Evolutionary conservation across 2,797 vertebrate species (phyloP).

Genomic region (Astyanax mexicanus): DNA sequence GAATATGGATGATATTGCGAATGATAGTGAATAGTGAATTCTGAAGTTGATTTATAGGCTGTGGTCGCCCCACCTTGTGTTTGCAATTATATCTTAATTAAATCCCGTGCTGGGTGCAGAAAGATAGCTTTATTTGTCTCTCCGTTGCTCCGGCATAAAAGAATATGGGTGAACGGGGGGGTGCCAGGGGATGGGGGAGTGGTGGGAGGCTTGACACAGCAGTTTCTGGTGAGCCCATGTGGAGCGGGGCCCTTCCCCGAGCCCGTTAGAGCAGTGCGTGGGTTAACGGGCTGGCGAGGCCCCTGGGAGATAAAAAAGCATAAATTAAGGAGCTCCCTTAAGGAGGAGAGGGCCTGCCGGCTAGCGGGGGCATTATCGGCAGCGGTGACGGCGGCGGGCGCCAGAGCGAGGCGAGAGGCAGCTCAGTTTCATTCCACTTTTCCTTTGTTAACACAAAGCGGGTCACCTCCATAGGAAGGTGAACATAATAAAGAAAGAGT

Average conservation of each 20-base stretch:
- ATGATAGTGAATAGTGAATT: conserved; percentile 50
- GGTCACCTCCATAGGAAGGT: conserved; percentile 80
- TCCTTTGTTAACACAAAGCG: conserved; percentile 83
- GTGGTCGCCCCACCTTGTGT: conserved; percentile 52
- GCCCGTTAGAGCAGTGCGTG: conserved; percentile 70
- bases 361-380: conserved; percentile 76
- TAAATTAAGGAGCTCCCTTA: conserved; percentile 80
- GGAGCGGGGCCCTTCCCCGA: conserved; percentile 71
- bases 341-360: conserved; percentile 71
- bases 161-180: conserved; percentile 28
- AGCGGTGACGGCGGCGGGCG: no score
- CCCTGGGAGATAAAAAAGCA: conserved; percentile 80
- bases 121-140: conserved; percentile 57
- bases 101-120: conserved; percentile 58
- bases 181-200: no score
- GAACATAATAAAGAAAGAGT: conserved; percentile 73
- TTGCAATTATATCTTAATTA: conserved; percentile 63
- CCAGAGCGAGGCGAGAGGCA: conserved; percentile 73
- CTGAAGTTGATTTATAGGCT: conserved; percentile 59
- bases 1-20: conserved; percentile 41
- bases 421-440: conserved; percentile 78
- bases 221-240: conserved; percentile 67
- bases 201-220: conserved; percentile 79
- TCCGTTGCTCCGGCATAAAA: conserved; percentile 32
- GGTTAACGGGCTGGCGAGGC: conserved; percentile 73